Conservation (phyloP, 2,888 invertebrate species). For the Allygus modestus region DNA sequence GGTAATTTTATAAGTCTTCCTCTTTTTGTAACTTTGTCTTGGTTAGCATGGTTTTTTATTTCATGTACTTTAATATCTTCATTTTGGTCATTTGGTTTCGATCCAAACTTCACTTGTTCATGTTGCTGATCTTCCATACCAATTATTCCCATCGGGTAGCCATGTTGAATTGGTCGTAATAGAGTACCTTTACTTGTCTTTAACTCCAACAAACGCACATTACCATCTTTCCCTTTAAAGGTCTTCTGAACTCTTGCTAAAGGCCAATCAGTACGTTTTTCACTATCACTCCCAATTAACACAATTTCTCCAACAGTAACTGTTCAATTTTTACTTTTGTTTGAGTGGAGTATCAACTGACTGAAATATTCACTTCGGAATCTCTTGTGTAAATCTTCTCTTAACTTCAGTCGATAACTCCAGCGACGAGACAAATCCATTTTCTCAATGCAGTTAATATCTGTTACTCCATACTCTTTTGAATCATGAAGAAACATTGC, state of each 20-base stretch:
- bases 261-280: slow-evolving; percentile 61
- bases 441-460: slow-evolving; percentile 55
- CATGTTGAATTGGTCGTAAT: no score
- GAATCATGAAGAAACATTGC: slow-evolving; percentile 69
- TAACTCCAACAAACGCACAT: no score
- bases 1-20: no score
- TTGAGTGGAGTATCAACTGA: slow-evolving; percentile 24
- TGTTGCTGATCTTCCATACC: no score
- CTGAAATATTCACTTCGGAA: slow-evolving; percentile 64
- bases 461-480: slow-evolving; percentile 48
- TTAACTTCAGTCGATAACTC: slow-evolving; percentile 42
- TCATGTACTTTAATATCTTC: no score
- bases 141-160: no score
- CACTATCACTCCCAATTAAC: slow-evolving; percentile 52
- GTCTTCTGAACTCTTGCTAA: background rate
- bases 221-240: no score
- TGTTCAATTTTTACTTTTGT: slow-evolving; percentile 6
- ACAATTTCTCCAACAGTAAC: slow-evolving; percentile 54
- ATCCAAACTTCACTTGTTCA: no score
- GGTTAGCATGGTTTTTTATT: no score
- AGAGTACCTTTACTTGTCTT: no score
- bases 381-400: slow-evolving; percentile 59
- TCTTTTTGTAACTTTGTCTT: no score
- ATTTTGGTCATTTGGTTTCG: no score
- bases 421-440: slow-evolving; percentile 33